Conservation (phyloP, 1,140 invertebrate genomes). For the Drosophila albomicans region DNA sequence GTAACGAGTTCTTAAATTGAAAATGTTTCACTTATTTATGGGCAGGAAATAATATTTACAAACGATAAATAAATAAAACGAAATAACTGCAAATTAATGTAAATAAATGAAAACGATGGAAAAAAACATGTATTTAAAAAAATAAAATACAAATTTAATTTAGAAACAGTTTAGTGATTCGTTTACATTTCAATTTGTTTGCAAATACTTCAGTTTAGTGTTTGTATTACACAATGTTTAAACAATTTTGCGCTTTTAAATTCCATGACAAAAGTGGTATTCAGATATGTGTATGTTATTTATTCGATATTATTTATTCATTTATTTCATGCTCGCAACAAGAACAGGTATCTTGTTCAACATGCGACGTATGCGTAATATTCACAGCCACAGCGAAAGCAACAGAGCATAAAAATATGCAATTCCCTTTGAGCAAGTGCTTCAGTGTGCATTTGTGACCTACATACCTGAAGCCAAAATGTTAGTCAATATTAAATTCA, state of each 20-base stretch:
- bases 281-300: background rate
- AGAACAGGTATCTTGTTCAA: background rate
- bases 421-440: constrained; percentile 22
- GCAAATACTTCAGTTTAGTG: background rate
- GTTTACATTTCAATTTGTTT: background rate
- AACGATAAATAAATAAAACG: background rate
- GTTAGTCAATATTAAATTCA: constrained; percentile 36
- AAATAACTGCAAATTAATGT: background rate
- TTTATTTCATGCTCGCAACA: constrained; percentile 1
- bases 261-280: background rate
- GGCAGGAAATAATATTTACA: background rate
- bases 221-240: background rate
- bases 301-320: background rate
- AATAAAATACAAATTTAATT: background rate
- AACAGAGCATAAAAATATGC: constrained; percentile 10
- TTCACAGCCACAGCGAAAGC: background rate
- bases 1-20: constrained; percentile 1
- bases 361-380: constrained; percentile 5
- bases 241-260: constrained; percentile 1
- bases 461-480: constrained; percentile 34
- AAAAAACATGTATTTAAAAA: background rate
- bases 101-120: background rate
- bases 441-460: constrained; percentile 27
- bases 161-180: background rate
- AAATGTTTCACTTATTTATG: constrained; percentile 1